Base-by-base conservation (phyloP, 2,113 vertebrate species). In the Megaceryle maxima region DNA sequence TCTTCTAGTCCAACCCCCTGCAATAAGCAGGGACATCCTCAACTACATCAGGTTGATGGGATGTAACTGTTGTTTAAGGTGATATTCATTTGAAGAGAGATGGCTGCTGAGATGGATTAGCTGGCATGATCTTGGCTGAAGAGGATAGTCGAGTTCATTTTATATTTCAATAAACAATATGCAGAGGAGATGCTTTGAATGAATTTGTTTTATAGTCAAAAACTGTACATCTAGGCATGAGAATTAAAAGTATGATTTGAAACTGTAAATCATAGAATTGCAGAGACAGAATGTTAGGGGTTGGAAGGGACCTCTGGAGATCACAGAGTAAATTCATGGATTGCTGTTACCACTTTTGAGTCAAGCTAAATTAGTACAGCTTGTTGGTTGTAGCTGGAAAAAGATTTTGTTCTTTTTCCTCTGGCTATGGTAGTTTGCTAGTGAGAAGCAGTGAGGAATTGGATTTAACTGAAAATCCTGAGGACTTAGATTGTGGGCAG, bases 401-500 rank as follows among this genome's bases (percentile, higher is more conserved):
- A 81, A 20, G 13, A 29, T 56, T 55, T 64, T 48, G 15, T 35
- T 84, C 63, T 75, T 26, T 84, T 91, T 55, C 51, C 35, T 90
- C 63, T 90, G 43, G 11, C 25, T 81, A 1, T 55, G 11, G 4
- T 67, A 19, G n/a, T 55, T 92, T 92, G 19, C 24, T 92, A 74
- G 26, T 77, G 81, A 84, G 43, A 57, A 69, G 28, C 28, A 75
- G 24, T 43, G 35, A 62, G 16, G 10, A 66, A 6, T 28, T 57
- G 28, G 39, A 41, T 26, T 18, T 43, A 68, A 35, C 10, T 63
- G 57, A 51, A 57, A 87, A 73, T 80, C 44, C 12, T 28, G 18
- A 77, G 21, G 41, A 31, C 2, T 83, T 83, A 11, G 0, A 0
- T 46, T 59, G 33, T 53, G 31, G 33, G 16, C 28, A 86, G 48